Percentiles rank a stretch among this genome's conserved stretches.
Conservation (phyloP, 2,797 vertebrate species). For the Phalanger gymnotis region DNA sequence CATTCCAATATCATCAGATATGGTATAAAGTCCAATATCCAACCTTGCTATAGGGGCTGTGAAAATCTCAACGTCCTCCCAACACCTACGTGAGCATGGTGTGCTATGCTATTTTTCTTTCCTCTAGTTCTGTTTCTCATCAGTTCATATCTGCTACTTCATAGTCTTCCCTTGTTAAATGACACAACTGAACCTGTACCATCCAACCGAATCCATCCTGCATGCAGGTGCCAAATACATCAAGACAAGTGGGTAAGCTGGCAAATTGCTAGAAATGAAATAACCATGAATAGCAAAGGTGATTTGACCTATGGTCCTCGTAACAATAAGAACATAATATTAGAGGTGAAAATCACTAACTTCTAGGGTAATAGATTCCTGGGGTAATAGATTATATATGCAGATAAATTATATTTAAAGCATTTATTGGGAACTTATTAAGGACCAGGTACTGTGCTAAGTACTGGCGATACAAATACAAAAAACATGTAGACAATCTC, state of each 20-base stretch:
- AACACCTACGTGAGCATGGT: neutral
- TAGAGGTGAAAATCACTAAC: neutral
- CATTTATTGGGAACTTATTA: neutral
- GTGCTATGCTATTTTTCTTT: neutral
- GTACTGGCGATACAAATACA: neutral
- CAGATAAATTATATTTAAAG: neutral
- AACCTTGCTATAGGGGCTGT: neutral
- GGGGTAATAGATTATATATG: too few relatives aligned
- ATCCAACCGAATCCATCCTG: neutral
- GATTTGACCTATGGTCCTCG: neutral
- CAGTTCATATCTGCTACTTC: neutral
- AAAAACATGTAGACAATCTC: neutral
- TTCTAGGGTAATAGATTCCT: neutral
- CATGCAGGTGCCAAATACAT: neutral
- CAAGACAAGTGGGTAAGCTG: neutral
- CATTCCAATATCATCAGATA: neutral
- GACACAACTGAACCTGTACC: neutral
- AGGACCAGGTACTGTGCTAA: neutral
- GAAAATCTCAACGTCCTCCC: neutral
- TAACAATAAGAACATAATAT: neutral
- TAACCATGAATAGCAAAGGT: neutral
- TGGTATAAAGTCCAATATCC: neutral
- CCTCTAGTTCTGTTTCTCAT: neutral
- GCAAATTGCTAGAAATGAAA: neutral
- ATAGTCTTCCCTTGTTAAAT: neutral